Base-by-base conservation (phyloP, 2,113 vertebrate genomes). In the Phyllopteryx taeniolatus region DNA sequence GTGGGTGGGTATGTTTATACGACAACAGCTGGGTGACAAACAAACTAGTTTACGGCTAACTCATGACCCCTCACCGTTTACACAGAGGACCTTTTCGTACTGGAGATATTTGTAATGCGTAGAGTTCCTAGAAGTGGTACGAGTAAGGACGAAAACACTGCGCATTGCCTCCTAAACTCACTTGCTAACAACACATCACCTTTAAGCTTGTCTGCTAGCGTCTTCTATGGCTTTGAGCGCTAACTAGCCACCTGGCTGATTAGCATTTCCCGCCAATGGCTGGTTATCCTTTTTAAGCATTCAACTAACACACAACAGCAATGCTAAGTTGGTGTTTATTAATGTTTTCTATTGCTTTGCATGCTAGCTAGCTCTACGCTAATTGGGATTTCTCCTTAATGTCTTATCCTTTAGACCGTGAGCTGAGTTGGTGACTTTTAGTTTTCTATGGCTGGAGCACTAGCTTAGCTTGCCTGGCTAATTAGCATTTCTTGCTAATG, bases 11-110 rank as follows among this genome's bases (percentile, higher is more conserved):
- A 74, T 76, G 74, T 77, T 70, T 78, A 71, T 69, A 60, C 19
- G 66, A 11, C 65, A 27, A 63, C 17, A 68, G 72, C 14, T 61
- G 56, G 56, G 72, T 71, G 79, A 70, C 60, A 71, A 89, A 78
- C 68, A 86, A 84, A 82, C 57, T 39, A 70, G 69, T 81, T 81
- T 82, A 82, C 84, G 84, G 77, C 84, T 78, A 81, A 66, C 63
- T 56, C 47, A 75, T 44, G 44, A 2, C 59, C 61, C 39, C 73
- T 75, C 69, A 69, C 56, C 2, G 71, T 87, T 78, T 79, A 79
- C 83, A 61, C 62, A 72, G 76, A 78, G 22, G 53, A 78, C 56
- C 53, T 6, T 63, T 39, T n/a, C 70, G 77, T 68, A 76, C 75
- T 39, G n/a, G n/a, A 61, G 6, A 17, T 35, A 61, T 60, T 60